Conservation (phyloP, 2,113 vertebrate species). For the Arenaria interpres region DNA sequence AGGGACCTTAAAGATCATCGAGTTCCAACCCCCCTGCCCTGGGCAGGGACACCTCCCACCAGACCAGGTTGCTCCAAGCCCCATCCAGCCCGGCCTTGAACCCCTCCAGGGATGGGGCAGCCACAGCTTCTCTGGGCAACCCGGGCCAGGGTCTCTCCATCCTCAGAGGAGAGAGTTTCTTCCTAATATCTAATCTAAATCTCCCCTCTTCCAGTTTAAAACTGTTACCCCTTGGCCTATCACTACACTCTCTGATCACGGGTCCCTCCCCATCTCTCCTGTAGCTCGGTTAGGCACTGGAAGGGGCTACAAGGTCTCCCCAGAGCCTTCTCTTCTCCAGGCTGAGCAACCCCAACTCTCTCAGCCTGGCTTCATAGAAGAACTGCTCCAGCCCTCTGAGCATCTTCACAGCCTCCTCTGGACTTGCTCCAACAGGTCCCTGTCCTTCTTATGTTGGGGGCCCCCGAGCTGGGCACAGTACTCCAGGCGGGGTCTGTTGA, state of each 20-base stretch:
- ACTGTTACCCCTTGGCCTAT: neutral
- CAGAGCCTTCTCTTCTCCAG: neutral
- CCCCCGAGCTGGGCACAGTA: neutral
- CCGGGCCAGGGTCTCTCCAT: neutral
- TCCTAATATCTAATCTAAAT: neutral
- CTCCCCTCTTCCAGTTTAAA: neutral
- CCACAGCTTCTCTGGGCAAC: neutral
- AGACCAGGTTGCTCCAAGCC: neutral
- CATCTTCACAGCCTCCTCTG: neutral
- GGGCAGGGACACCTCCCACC: neutral
- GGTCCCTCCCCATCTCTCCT: neutral
- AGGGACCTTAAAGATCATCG: neutral
- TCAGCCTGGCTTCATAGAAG: neutral
- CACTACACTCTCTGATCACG: neutral
- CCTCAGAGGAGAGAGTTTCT: neutral
- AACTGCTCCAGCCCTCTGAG: too few relatives aligned
- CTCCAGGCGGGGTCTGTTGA: neutral
- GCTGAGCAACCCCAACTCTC: neutral
- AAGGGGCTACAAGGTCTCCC: neutral
- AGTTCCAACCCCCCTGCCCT: neutral
- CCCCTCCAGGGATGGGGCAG: neutral
- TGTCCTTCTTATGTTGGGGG: neutral
- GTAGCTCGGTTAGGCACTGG: neutral
- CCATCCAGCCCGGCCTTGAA: neutral
- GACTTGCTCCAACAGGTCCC: neutral